These are phyloP conservation scores for Vanessa atalanta DNA, from an alignment of 1,140 invertebrate genomes.

Conservation along the genomic window DNA sequence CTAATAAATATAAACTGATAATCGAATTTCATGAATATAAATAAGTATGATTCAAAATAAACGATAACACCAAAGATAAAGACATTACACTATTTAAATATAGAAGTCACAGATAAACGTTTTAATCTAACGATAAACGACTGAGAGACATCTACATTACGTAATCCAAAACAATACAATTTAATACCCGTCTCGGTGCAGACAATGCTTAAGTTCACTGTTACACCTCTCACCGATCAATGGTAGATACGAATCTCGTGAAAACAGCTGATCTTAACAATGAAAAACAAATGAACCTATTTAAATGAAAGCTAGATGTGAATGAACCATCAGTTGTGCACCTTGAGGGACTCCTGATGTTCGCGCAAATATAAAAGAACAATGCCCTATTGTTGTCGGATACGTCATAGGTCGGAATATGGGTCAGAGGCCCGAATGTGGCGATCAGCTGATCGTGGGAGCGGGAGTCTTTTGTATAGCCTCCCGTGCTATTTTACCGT, in stretches of 20 bases:
- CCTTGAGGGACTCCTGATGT: slow-evolving; percentile 68
- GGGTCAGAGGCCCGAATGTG: slow-evolving; percentile 71
- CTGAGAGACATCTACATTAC: slow-evolving; percentile 43
- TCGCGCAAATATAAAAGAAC: slow-evolving; percentile 74
- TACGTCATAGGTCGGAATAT: slow-evolving; percentile 73
- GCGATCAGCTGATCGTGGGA: slow-evolving; percentile 70
- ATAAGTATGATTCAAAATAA: background rate
- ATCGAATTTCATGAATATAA: background rate
- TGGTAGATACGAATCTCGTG: slow-evolving; percentile 59
- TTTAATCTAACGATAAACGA: slow-evolving; percentile 37
- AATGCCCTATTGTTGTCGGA: slow-evolving; percentile 74
- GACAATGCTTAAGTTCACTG: slow-evolving; percentile 64
- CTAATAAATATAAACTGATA: background rate
- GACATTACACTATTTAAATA: slow-evolving; percentile 13
- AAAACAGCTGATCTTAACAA: slow-evolving; percentile 72
- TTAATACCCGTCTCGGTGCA: slow-evolving; percentile 43
- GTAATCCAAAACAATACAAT: slow-evolving; percentile 48
- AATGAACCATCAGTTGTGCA: slow-evolving; percentile 58
- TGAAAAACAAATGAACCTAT: slow-evolving; percentile 72
- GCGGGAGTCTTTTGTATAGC: slow-evolving; percentile 49
- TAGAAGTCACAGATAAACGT: slow-evolving; percentile 33
- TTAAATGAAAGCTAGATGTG: slow-evolving; percentile 73
- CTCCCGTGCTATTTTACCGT: slow-evolving; percentile 55
- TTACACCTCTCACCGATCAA: slow-evolving; percentile 62
- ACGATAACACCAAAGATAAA: slow-evolving; percentile 8